Evolutionary conservation across 2,113 vertebrate genomes (phyloP), one percentile per base, ranked within the genome.

Genomic region (Petroica traversi): DNA sequence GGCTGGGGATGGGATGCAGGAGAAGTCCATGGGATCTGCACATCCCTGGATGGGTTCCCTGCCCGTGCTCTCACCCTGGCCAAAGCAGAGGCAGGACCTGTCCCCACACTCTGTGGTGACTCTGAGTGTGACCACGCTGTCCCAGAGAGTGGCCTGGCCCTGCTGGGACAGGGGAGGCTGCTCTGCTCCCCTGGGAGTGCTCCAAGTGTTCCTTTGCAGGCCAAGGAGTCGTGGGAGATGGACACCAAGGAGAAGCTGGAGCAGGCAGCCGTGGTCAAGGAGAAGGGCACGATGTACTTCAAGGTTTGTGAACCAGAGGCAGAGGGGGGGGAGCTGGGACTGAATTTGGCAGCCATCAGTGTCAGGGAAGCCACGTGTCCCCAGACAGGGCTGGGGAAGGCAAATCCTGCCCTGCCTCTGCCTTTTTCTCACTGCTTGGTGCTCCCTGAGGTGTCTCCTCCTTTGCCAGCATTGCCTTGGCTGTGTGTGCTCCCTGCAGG

Each of bases 211-310:
- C 95, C 24, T 58, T 95, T 93, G 64, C 96, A 99, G 99, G 99
- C 99, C 96, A 99, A 99, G 98, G 99, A 99, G 97, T 98, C 98
- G 26, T 99, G 99, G 99, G 99, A 99, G 98, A 99, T 99, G 99
- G 98, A 99, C 93, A 98, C 99, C 96, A 99, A 98, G 54, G 99
- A 99, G 96, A 99, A 99, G 97, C 96, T 99, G 95, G 98, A 98
- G 86, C 97, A 98, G 96, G 98, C 99, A 38, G 97, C 94, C 16
- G 79, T 97, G 26, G 98, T 99, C 69, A 99, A 99, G 96, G 98
- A 98, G 94, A 99, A 99, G 96, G 99, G 99, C 86, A 99, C 99
- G 3, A 97, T 98, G 67, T 99, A 99, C 97, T 99, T 99, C 97
- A 99, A 99, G 99, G 99, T 99, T 86, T 75, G 97, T 97, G 58